Percentiles rank a stretch among this genome's conserved stretches.
Evolutionary conservation across 2,113 vertebrate species (phyloP).

Genomic region (Dipodomys merriami): DNA sequence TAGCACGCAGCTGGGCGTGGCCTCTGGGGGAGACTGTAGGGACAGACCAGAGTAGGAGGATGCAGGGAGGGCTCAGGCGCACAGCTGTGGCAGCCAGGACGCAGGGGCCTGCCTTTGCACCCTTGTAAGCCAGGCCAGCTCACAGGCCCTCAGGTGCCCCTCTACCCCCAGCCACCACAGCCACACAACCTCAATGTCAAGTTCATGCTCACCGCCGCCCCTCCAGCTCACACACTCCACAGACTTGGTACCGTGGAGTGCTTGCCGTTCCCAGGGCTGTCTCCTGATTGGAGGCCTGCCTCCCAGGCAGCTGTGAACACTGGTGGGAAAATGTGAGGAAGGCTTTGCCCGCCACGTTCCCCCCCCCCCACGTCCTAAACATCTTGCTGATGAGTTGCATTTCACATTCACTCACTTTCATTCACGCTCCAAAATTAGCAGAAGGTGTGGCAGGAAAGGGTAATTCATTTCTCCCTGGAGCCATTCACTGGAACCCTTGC

Average conservation of each 20-base stretch:
- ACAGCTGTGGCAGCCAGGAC: no score
- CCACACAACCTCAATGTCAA: neutral
- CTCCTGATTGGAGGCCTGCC: neutral
- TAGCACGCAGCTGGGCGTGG: neutral
- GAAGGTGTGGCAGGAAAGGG: slow-evolving; percentile 3
- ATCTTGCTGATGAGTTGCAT: neutral
- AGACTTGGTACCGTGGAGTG: neutral
- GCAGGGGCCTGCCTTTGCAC: neutral
- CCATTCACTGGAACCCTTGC: neutral
- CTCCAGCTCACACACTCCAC: accelerated
- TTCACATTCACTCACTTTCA: neutral
- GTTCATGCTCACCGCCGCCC: neutral
- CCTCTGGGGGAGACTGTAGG: neutral
- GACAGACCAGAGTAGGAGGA: neutral
- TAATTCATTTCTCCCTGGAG: neutral
- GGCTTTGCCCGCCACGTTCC: accelerated
- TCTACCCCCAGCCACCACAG: neutral
- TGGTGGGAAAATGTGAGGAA: neutral
- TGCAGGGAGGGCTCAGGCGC: neutral
- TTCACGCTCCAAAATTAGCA: slow-evolving; percentile 65
- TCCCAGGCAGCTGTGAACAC: neutral
- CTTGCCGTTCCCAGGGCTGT: neutral
- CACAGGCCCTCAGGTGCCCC: no score
- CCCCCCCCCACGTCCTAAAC: accelerated
- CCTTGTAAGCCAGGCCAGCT: neutral